Base-by-base conservation (phyloP, 2,113 vertebrate genomes). In the Xyrauchen texanus region DNA sequence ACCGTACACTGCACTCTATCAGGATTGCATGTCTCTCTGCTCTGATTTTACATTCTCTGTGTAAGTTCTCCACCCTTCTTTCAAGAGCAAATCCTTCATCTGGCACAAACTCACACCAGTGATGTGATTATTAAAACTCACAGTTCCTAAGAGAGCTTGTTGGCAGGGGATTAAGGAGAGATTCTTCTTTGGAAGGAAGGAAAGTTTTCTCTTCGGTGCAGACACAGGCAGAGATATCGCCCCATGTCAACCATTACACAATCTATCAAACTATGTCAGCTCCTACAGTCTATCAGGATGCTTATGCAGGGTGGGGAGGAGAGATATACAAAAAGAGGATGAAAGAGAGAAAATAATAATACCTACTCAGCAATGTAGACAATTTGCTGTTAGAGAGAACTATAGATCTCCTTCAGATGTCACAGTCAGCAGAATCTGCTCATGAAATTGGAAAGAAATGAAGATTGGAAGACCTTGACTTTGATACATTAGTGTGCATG, bases 181-280 rank as follows among this genome's bases (percentile, higher is more conserved):
- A 34, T 34, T 34, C 16, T 68, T 68, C 8, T 68, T 47, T 70
- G 69, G 69, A 72, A 72, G 34, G 53, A 60, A 45, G 42, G 16
- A 49, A 16, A 42, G 55, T 57, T 45, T 46, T 58, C 53, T 52
- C 12, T 12, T 57, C 34, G 13, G 7, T 34, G 44, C 68, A 70
- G 68, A 16, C 49, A 53, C 51, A 42, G 52, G 68, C 68, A 70
- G 68, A 11, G 68, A 70, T 70, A 57, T 70, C 51, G 52, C 68
- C 52, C 16, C 70, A 73, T 42, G 57, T 73, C 57, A 9, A 61
- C 53, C 70, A 73, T 61, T 73, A 73, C 58, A 60, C 5, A 11
- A 70, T 57, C 42, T 46, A 55, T 73, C 44, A 73, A 73, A 73
- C 47, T 55, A 73, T 46, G 55, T 15, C 44, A 61, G 47, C 42